These are phyloP conservation scores for Stictonetta naevosa DNA, from an alignment of 2,113 vertebrate genomes.

Conservation along the genomic window DNA sequence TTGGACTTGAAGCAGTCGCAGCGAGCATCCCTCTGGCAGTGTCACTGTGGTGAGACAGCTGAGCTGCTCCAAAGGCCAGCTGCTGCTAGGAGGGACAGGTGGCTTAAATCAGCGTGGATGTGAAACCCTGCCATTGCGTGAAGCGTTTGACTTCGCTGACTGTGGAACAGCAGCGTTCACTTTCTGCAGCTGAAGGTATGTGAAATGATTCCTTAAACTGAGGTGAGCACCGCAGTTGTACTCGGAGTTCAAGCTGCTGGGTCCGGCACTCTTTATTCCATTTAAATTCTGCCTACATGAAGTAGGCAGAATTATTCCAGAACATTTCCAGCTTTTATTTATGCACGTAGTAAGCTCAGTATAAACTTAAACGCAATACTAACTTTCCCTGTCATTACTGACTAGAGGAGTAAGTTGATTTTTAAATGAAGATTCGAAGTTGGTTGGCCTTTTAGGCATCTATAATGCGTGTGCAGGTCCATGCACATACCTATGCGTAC, in stretches of 20 bases:
- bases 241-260: not conserved
- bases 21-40: not conserved
- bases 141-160: not conserved
- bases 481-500: accelerated
- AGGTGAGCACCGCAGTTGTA: not conserved
- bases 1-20: not conserved
- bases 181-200: not conserved
- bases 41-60: not conserved
- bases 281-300: not conserved
- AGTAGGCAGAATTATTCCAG: not conserved
- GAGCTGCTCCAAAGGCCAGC: not conserved
- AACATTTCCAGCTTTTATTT: not conserved
- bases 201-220: not conserved
- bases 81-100: not conserved
- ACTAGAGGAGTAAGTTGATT: not conserved
- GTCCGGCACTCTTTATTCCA: not conserved
- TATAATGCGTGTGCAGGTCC: not conserved
- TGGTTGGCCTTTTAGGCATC: not conserved
- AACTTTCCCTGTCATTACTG: not conserved
- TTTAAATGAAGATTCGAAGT: not conserved
- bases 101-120: not conserved
- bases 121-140: not conserved
- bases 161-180: not conserved
- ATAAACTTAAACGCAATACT: not conserved
- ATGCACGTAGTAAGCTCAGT: not conserved